Percentiles rank a stretch among this genome's conserved stretches.
Conservation (phyloP, 1,140 invertebrate genomes). For the Mylabris phalerata region DNA sequence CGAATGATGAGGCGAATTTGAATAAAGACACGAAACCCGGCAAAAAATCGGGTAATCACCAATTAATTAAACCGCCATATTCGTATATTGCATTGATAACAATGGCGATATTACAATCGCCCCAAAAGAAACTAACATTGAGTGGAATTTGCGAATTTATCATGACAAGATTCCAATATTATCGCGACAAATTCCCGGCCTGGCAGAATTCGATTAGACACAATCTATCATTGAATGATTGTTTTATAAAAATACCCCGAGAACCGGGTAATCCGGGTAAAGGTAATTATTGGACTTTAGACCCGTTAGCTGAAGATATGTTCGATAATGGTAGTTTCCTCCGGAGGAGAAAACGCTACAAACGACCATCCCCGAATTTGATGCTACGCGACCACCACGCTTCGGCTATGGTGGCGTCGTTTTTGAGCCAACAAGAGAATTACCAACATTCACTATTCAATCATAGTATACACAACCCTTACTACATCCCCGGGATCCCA, state of each 20-base stretch:
- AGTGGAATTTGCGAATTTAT: conserved; percentile 99
- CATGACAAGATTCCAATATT: conserved; percentile 95
- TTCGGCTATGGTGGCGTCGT: conserved; percentile 38
- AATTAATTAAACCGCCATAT: conserved; percentile 87
- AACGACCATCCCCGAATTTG: conserved; percentile 64
- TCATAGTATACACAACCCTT: conserved; percentile 40
- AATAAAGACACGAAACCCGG: conserved; percentile 13
- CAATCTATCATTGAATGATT: conserved; percentile 96
- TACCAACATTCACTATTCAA: conserved; percentile 43
- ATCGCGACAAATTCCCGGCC: conserved; percentile 89
- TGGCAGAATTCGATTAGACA: conserved; percentile 98
- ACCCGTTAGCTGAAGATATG: conserved; percentile 97
- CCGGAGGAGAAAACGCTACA: conserved; percentile 89
- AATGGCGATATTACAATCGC: conserved; percentile 96
- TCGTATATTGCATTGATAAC: conserved; percentile 97
- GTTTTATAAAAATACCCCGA: conserved; percentile 96
- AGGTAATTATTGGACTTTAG: conserved; percentile 98
- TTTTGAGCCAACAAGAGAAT: conserved; percentile 34
- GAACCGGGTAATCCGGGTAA: conserved; percentile 98
- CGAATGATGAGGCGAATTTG: conserved; percentile 28
- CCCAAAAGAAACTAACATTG: conserved; percentile 91
- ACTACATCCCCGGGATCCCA: conserved; percentile 36
- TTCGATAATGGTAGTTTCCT: conserved; percentile 99
- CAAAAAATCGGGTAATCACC: conserved; percentile 19
- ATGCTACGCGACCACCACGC: conserved; percentile 45